Evolutionary conservation across 2,888 invertebrate genomes (phyloP).

Genomic region (Caradrina kadenii): DNA sequence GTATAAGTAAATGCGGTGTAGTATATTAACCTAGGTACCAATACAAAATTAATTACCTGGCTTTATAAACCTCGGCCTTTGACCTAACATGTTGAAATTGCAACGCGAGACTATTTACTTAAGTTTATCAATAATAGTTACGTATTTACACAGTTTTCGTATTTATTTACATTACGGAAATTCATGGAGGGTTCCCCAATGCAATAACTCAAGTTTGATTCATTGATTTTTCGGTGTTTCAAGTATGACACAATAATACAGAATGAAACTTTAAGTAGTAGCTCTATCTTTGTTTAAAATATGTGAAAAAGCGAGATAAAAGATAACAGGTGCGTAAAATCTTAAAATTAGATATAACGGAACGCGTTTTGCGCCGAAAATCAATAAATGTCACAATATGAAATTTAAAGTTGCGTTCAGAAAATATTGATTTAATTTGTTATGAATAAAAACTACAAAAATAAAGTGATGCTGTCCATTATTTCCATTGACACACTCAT

Average conservation of each 20-base stretch:
- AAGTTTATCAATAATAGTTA: not conserved
- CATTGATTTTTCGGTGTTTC: conserved; percentile 35
- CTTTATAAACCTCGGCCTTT: conserved; percentile 80
- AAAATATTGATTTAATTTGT: not conserved
- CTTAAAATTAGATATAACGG: fast-evolving
- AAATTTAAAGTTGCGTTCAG: conserved; percentile 15
- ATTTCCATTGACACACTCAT: too few relatives aligned
- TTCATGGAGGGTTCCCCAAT: not conserved
- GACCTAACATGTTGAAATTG: conserved; percentile 69
- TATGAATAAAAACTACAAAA: not conserved
- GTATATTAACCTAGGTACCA: conserved; percentile 28
- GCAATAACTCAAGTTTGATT: conserved; percentile 11
- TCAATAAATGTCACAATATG: conserved; percentile 4
- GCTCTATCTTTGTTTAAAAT: not conserved
- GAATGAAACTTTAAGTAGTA: not conserved
- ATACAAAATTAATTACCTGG: conserved; percentile 74
- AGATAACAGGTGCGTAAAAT: not conserved
- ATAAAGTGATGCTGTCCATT: too few relatives aligned
- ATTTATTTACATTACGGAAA: conserved; percentile 40
- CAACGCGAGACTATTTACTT: conserved; percentile 5
- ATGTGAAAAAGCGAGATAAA: not conserved
- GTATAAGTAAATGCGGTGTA: not conserved
- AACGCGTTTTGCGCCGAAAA: conserved; percentile 6
- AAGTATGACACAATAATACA: not conserved
- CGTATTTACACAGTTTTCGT: conserved; percentile 25